A percentile compares a stretch with the other conserved stretches of the same genome.
phyloP scores from a whole-genome alignment of 2,797 vertebrate species.

The Anomalospiza imberbis region DNA sequence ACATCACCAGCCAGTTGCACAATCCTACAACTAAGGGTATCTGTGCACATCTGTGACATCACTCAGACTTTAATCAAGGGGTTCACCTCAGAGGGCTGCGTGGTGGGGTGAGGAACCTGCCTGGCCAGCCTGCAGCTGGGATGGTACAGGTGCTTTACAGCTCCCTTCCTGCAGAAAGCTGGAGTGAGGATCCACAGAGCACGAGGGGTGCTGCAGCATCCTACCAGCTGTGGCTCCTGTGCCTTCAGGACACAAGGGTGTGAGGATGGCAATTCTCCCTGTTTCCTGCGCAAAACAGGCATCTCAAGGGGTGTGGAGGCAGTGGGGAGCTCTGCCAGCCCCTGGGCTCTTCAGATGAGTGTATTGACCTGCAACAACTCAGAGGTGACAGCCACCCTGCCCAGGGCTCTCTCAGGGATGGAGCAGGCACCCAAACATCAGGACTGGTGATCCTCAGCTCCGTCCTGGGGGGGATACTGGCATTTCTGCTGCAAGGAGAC shows the following conservation, averaged over 20 bases:
- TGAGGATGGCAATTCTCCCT: neutral
- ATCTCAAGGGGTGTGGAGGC: neutral
- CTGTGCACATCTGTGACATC: neutral
- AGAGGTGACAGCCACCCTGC: neutral
- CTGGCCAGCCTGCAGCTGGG: neutral
- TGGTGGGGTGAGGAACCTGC: neutral
- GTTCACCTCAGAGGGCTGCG: neutral
- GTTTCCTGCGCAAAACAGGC: neutral
- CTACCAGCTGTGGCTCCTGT: rapidly evolving
- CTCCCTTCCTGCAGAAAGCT: neutral
- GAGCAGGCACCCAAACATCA: neutral
- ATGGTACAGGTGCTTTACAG: neutral
- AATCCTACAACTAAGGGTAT: neutral
- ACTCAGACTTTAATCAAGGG: neutral
- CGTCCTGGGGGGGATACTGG: rapidly evolving
- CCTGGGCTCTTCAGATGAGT: neutral
- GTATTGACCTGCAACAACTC: neutral
- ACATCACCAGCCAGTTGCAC: conserved; percentile 14
- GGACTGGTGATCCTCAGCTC: rapidly evolving
- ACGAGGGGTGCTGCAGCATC: rapidly evolving
- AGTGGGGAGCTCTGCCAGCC: neutral
- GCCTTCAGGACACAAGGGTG: rapidly evolving
- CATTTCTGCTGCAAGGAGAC: neutral
- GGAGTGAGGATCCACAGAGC: neutral
- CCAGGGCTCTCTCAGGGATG: neutral